Evolutionary conservation across 2,797 vertebrate genomes (phyloP).

Genomic region (Neosalanx taihuensis): DNA sequence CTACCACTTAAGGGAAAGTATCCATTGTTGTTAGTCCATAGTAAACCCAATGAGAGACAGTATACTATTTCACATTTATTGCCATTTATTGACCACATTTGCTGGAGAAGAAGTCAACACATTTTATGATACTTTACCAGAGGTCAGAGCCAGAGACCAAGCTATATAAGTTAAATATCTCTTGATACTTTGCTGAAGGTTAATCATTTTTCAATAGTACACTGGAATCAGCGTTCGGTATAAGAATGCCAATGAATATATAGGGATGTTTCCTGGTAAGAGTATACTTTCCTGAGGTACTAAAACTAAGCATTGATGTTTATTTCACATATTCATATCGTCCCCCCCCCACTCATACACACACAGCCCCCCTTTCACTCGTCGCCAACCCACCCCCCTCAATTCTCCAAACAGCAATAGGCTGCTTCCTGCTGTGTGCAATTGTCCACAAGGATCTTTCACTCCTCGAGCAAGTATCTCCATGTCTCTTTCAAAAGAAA

Average conservation of each 20-base stretch:
- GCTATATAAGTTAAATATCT: no score
- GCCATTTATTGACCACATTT: no score
- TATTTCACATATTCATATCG: neutral
- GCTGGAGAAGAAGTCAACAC: neutral
- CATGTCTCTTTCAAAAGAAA: neutral
- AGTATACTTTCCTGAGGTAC: neutral
- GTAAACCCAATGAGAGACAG: conserved; percentile 8
- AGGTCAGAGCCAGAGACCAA: no score
- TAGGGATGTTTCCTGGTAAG: neutral
- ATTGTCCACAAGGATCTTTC: neutral
- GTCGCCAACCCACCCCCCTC: no score
- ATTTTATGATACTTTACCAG: neutral
- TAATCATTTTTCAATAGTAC: neutral
- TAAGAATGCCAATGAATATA: neutral
- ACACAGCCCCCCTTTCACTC: no score
- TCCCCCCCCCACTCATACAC: neutral
- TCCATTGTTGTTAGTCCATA: conserved; percentile 13
- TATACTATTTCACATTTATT: neutral
- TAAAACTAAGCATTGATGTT: neutral
- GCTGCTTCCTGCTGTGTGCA: neutral
- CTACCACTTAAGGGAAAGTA: conserved; percentile 20
- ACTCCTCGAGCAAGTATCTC: neutral
- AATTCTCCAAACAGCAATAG: neutral
- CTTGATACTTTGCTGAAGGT: neutral
- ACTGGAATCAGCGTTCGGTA: neutral